Evolutionary conservation across 35 echinoderm and acorn worm genomes (phyloP), one percentile per base, ranked within the genome.

Genomic region (Ptychodera flava): DNA sequence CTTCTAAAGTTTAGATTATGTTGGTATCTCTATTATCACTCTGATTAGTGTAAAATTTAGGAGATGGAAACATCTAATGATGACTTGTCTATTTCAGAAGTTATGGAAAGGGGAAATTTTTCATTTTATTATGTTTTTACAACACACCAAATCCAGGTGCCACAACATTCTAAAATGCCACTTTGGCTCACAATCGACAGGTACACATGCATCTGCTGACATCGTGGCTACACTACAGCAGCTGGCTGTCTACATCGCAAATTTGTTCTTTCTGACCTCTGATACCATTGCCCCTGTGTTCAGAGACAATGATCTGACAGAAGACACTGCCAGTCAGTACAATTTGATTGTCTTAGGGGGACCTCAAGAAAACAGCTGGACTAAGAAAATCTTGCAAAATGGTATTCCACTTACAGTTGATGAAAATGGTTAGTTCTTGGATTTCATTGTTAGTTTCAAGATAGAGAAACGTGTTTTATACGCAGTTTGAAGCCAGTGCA

Each of bases 311-410:
- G 76, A 1, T 28, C 36, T 97, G 36, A 85, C 78, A 76, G 53
- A 86, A 0, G 88, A 93, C 36, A 52, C 82, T 30, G 82, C 89
- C 12, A 38, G 85, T 0, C 16, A 34, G 0, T 79, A 93, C 33
- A 97, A 97, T 79, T 77, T 97, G 34, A 97, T 97, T 31, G 32
- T 97, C 16, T 80, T 97, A 45, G 94, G 94, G 6, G 91, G 88
- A 37, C 80, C 85, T 30, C 31, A 37, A 31, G 88, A 97, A 79
- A 97, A 97, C 83, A 31, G 35, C 36, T 93, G 91, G 88, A 88
- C 91, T 1, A 36, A 86, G 33, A 84, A 36, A 15, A 93, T 93
- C 83, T 14, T 97, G 29, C 75, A 93, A 6, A 85, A n/a, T n/a
- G n/a, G 52, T 88, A 36, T 97, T 37, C 94, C 94, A 79, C 32